A percentile compares a stretch with the other conserved stretches of the same genome.
phyloP scores from a whole-genome alignment of 2,888 invertebrate genomes.

The Tridacna crocea region DNA sequence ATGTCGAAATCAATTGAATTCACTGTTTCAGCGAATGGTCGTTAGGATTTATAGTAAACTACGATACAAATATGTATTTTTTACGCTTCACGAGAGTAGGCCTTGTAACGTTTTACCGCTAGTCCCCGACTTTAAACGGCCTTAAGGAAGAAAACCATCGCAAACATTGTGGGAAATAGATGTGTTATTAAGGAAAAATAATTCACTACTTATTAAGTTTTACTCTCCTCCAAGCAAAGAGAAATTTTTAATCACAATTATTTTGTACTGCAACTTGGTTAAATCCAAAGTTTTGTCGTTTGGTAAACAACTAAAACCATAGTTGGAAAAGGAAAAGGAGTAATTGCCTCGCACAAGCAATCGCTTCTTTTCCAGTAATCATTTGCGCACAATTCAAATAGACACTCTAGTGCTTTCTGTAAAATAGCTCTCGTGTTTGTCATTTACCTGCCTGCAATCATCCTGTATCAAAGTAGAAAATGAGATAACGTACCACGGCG shows the following conservation, averaged over 20 bases:
- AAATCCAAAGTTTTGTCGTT: background rate
- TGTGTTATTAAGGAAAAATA: background rate
- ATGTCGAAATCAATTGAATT: background rate
- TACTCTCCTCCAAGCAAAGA: background rate
- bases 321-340: background rate
- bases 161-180: conserved; percentile 10
- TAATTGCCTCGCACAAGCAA: background rate
- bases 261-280: background rate
- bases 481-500: too few relatives aligned
- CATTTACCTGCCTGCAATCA: too few relatives aligned
- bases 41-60: background rate
- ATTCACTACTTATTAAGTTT: background rate
- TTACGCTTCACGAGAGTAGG: background rate
- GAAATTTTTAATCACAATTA: background rate
- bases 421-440: too few relatives aligned
- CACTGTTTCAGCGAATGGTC: background rate
- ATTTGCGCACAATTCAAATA: background rate
- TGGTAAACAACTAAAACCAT: background rate
- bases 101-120: background rate
- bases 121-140: background rate
- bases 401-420: too few relatives aligned
- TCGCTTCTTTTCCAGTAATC: background rate
- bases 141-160: background rate
- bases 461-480: too few relatives aligned
- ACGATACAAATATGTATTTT: too few relatives aligned